Base-by-base conservation (phyloP, 2,888 invertebrate genomes). In the Galerucella pusilla region DNA sequence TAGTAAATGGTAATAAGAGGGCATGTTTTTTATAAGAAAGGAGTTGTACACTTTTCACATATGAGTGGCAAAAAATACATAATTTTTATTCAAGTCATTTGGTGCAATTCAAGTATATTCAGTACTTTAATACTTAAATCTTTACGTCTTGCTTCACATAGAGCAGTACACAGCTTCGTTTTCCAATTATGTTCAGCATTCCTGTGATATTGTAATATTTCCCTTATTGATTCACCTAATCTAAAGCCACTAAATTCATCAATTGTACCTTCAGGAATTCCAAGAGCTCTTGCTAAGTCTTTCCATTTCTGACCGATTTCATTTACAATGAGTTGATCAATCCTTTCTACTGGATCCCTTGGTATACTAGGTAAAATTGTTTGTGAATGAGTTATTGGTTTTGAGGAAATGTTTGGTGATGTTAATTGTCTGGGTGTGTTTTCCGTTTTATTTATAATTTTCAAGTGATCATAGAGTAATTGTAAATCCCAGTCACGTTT, bases 301-400 rank as follows among this genome's bases (percentile, higher is more conserved):
- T 67, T 72, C 72, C 72, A 72, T 67, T 72, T 72, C 5, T 66
- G 46, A 16, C 72, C 72, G n/a, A 72, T 72, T 66, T 57, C 54
- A 9, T 12, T 20, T n/a, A 66, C 59, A 46, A 72, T 60, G 14
- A 64, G 9, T 12, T 60, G 52, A 49, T 72, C 66, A 60, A 72
- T 46, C 16, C 46, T 20, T 42, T 72, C 66, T 49, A 72, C 52
- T 25, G 66, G 59, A 57, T 67, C 60, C 11, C 5, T 1, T 28
- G 72, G 45, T 66, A 72, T 1, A 20, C 14, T 12, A 49, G 52
- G 66, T 45, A 72, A 66, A 46, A 67, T 66, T 72, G 20, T 12
- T 64, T 0, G 42, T 61, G 28, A 11, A 61, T 12, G 11, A 57
- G 20, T 68, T 35, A 25, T 67, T 11, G 11, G 7, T n/a, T 67